These are phyloP conservation scores for Frankliniella fusca DNA, from an alignment of 2,888 invertebrate species.

Conservation along the genomic window DNA sequence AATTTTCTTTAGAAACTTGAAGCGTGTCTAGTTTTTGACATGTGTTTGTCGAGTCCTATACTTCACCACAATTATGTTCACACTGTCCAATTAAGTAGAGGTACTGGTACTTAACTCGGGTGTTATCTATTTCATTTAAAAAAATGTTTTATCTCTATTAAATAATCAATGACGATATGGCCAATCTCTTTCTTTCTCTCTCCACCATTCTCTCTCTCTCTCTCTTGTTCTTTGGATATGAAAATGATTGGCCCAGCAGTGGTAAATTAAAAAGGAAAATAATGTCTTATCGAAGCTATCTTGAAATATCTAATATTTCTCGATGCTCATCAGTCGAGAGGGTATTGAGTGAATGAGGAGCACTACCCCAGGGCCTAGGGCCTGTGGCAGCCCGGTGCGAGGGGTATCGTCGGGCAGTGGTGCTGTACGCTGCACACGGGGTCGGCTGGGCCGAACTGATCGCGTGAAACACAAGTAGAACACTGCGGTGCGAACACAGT, in stretches of 20 bases:
- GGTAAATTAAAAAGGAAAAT: background rate
- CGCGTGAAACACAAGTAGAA: background rate
- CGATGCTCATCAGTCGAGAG: background rate
- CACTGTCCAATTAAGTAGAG: background rate
- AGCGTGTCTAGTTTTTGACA: background rate
- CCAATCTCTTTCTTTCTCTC: background rate
- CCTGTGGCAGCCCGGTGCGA: background rate
- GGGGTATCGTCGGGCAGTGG: slow-evolving; percentile 18
- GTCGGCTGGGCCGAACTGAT: background rate
- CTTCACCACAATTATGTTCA: slow-evolving; percentile 8
- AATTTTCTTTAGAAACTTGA: background rate
- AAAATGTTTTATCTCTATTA: background rate
- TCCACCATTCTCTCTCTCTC: background rate
- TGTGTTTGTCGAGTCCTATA: background rate
- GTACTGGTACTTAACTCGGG: no score
- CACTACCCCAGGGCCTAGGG: background rate
- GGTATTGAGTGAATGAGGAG: background rate
- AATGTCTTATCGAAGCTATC: background rate
- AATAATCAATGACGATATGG: slow-evolving; percentile 10
- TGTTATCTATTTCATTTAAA: background rate
- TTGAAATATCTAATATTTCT: background rate
- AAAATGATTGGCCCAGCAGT: background rate
- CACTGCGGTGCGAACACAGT: slow-evolving; percentile 20
- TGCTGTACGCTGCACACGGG: background rate
- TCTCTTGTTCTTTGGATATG: background rate